phyloP scores from a whole-genome alignment of 2,888 invertebrate genomes.

The Mythimna pallens region DNA sequence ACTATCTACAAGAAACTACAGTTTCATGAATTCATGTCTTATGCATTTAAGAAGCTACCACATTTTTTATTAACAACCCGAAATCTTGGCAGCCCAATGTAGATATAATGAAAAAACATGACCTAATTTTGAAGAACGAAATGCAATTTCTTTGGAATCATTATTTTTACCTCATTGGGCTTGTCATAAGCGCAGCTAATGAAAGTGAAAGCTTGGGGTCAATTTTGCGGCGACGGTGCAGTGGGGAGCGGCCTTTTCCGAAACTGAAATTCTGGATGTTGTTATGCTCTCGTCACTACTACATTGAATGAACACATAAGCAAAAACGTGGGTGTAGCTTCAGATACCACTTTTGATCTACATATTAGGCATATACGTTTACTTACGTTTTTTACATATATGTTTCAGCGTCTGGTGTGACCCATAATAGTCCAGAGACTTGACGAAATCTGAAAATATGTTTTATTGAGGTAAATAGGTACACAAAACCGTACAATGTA shows the following conservation, averaged over 20 bases:
- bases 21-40: no score
- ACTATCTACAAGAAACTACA: no score
- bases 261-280: neutral
- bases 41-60: no score
- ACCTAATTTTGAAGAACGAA: neutral
- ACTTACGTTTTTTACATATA: no score
- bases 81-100: no score
- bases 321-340: neutral
- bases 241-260: neutral
- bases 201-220: neutral
- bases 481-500: constrained; percentile 16
- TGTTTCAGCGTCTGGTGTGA: neutral
- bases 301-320: neutral
- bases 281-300: neutral
- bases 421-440: neutral
- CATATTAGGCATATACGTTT: no score
- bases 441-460: neutral
- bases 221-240: neutral
- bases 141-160: neutral
- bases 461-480: constrained; percentile 12
- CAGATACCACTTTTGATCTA: no score
- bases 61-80: no score
- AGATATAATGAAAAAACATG: neutral
- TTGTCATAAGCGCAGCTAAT: neutral
- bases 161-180: neutral